Evolutionary conservation across 2,888 invertebrate species (phyloP).

Genomic region (Salticus scenicus): DNA sequence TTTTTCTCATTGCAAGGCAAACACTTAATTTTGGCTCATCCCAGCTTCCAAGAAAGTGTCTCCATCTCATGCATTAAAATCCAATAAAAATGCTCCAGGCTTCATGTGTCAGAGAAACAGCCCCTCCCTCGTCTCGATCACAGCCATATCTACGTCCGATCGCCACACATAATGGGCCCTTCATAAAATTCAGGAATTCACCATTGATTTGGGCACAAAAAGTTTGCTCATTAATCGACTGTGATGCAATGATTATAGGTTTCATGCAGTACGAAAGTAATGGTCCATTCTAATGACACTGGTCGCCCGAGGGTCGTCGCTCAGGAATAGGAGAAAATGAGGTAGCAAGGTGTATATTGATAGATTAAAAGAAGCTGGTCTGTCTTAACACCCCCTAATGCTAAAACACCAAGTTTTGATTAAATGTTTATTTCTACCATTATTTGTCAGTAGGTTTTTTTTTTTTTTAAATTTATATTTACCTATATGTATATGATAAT

Average conservation of each 20-base stretch:
- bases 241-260: conserved; percentile 66
- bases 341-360: conserved; percentile 4
- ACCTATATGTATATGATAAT: no score
- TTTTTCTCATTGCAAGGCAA: background rate
- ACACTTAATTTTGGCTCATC: background rate
- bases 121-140: conserved; percentile 33
- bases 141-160: background rate
- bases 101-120: conserved; percentile 37
- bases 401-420: no score
- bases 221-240: conserved; percentile 51
- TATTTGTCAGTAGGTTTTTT: no score
- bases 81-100: conserved; percentile 39
- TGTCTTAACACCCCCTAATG: no score
- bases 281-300: conserved; percentile 57
- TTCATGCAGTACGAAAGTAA: conserved; percentile 37
- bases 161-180: conserved; percentile 30
- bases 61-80: conserved; percentile 53
- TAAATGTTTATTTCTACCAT: no score
- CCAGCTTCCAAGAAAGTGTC: conserved; percentile 6
- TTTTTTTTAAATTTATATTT: no score
- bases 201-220: background rate
- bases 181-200: conserved; percentile 65
- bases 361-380: background rate
- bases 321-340: background rate
- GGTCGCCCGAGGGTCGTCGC: conserved; percentile 20